These are phyloP conservation scores for Amiota mariae DNA, from an alignment of 2,888 invertebrate genomes.

Conservation along the genomic window DNA sequence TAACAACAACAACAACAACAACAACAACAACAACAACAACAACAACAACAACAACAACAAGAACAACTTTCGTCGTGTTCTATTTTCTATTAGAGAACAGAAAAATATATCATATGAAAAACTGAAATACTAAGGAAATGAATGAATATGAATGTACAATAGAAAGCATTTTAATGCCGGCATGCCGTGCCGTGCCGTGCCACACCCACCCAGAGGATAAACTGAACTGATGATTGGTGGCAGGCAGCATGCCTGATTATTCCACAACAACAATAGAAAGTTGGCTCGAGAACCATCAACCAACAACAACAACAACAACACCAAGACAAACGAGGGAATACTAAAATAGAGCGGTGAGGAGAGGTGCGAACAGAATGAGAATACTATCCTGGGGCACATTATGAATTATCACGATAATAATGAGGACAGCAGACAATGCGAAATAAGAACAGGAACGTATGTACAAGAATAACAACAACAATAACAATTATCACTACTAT, in stretches of 20 bases:
- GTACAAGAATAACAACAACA: not conserved
- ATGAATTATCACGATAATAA: not conserved
- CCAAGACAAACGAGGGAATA: not conserved
- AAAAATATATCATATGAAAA: conserved; percentile 18
- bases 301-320: no score
- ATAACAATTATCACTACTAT: not conserved
- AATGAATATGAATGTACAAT: no score
- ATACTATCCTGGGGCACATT: not conserved
- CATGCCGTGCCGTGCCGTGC: conserved; percentile 13
- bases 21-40: not conserved
- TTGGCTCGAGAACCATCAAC: no score
- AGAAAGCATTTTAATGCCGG: conserved; percentile 7
- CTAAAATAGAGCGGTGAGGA: not conserved
- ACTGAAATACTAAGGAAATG: conserved; percentile 16
- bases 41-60: not conserved
- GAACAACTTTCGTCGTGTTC: not conserved
- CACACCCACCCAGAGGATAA: not conserved
- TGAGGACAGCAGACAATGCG: conserved; percentile 1
- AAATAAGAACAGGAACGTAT: not conserved
- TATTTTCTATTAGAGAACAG: conserved; percentile 31
- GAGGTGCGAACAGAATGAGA: not conserved
- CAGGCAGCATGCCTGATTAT: no score
- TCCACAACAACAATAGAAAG: no score
- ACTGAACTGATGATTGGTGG: no score
- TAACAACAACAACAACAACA: not conserved